These are phyloP conservation scores for Chaenogobius annularis DNA, from an alignment of 2,113 vertebrate genomes.

Conservation along the genomic window DNA sequence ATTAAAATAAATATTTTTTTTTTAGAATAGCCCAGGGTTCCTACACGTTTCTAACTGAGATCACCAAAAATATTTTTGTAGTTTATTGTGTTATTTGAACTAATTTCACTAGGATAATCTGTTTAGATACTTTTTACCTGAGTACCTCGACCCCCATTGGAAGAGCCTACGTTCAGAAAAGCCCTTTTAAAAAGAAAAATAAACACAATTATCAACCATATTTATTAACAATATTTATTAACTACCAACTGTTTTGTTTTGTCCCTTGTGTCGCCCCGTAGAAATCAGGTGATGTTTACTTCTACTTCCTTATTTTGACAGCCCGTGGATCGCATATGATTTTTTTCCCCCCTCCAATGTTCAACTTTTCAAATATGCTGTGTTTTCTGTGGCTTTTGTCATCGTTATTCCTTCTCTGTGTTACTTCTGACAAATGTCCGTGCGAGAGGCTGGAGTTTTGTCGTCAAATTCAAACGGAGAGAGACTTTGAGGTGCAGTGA, in stretches of 20 bases:
- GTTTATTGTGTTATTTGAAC: too few relatives aligned
- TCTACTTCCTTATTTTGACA: not conserved
- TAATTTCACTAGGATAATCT: too few relatives aligned
- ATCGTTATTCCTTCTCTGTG: not conserved
- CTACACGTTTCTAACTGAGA: too few relatives aligned
- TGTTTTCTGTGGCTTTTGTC: constrained; percentile 18
- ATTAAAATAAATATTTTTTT: not conserved
- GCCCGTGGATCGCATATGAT: not conserved
- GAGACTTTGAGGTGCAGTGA: constrained; percentile 70
- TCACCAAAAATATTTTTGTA: too few relatives aligned
- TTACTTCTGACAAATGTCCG: constrained; percentile 57
- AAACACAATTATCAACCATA: not conserved
- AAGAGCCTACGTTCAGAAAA: not conserved
- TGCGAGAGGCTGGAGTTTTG: constrained; percentile 71
- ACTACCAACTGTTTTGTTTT: too few relatives aligned
- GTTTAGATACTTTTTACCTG: too few relatives aligned
- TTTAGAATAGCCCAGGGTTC: not conserved
- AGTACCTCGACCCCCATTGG: too few relatives aligned
- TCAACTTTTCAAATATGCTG: constrained; percentile 15
- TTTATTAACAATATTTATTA: too few relatives aligned
- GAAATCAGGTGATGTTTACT: not conserved
- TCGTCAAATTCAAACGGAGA: constrained; percentile 54
- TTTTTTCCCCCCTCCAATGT: not conserved
- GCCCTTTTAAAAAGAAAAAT: not conserved
- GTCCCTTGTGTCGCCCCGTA: constrained; percentile 37